Evolutionary conservation across 1,140 invertebrate genomes (phyloP).

Genomic region (Atta texana): DNA sequence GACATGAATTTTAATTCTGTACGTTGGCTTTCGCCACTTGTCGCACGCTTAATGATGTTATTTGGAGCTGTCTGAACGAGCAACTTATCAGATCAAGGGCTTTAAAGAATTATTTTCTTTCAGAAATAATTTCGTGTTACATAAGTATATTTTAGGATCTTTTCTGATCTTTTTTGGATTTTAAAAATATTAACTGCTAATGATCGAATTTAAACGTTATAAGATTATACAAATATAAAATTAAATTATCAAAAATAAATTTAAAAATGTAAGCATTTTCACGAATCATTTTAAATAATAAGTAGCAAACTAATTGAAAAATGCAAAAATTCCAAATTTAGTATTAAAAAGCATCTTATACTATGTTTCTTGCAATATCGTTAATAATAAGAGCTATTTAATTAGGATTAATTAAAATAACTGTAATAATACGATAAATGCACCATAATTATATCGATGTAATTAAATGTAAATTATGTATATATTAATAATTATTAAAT

Average conservation of each 20-base stretch:
- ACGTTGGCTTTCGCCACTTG: slow-evolving; percentile 8
- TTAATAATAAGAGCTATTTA: background rate
- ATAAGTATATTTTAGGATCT: background rate
- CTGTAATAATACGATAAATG: background rate
- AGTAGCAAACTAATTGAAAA: background rate
- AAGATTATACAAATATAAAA: background rate
- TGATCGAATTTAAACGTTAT: background rate
- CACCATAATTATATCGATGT: background rate
- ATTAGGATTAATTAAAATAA: background rate
- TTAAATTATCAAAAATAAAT: slow-evolving; percentile 8
- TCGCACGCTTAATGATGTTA: slow-evolving; percentile 34
- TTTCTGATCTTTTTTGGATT: background rate
- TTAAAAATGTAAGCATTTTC: background rate
- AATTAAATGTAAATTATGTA: background rate
- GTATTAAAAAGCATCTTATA: background rate
- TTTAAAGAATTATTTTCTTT: background rate
- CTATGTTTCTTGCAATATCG: background rate
- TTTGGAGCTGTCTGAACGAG: slow-evolving; percentile 8
- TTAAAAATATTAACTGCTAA: background rate
- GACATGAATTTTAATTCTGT: slow-evolving; percentile 46
- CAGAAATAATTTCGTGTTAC: slow-evolving; percentile 12
- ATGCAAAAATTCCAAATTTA: slow-evolving; percentile 1
- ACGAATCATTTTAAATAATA: background rate
- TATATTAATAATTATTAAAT: background rate
- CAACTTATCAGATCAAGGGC: background rate